Percentiles rank a stretch among this genome's conserved stretches.
phyloP scores from a whole-genome alignment of 2,113 vertebrate species.

The Peromyscus californicus region DNA sequence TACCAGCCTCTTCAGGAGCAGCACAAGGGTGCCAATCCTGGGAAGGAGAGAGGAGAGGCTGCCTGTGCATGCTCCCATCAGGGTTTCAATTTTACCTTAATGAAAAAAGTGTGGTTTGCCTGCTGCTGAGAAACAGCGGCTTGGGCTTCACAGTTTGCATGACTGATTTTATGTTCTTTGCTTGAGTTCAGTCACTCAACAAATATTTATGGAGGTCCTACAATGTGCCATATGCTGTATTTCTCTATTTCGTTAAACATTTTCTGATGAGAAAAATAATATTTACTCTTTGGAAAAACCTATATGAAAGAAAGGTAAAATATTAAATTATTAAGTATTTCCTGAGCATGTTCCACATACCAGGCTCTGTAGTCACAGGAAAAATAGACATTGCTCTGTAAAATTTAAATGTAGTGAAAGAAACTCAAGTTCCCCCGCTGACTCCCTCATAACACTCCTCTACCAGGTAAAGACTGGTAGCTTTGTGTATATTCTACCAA shows the following conservation, averaged over 20 bases:
- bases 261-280: constrained; percentile 23
- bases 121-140: neutral
- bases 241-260: neutral
- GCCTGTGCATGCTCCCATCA: too few relatives aligned
- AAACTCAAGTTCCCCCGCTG: neutral
- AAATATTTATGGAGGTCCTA: constrained; percentile 58
- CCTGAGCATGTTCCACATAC: neutral
- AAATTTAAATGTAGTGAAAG: neutral
- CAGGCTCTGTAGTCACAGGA: neutral
- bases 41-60: neutral
- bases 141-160: neutral
- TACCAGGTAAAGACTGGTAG: neutral
- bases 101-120: neutral
- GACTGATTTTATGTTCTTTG: constrained; percentile 34
- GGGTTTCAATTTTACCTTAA: neutral
- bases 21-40: neutral
- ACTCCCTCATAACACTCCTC: neutral
- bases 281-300: constrained; percentile 12
- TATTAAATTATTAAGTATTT: neutral
- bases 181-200: constrained; percentile 32
- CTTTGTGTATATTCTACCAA: neutral
- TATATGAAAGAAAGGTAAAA: neutral
- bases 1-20: neutral
- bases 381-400: neutral
- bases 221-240: neutral